A percentile compares a stretch with the other conserved stretches of the same genome.
These are phyloP conservation scores for Neodon shergylaensis DNA, from an alignment of 2,113 vertebrate species.

Conservation along the genomic window DNA sequence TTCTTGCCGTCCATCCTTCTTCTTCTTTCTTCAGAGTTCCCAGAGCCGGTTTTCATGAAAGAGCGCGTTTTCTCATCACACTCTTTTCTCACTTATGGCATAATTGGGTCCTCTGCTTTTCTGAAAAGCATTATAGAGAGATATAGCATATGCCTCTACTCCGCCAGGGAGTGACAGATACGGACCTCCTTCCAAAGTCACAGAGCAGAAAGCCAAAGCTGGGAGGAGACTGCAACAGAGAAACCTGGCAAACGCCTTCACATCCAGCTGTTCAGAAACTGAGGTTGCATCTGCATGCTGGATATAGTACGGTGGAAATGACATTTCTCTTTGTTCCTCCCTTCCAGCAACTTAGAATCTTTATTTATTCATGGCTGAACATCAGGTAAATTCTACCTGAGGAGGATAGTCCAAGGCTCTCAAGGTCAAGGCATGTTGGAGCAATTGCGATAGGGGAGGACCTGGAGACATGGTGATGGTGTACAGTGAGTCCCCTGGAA, in stretches of 20 bases:
- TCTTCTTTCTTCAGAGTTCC: neutral
- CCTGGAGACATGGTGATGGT: neutral
- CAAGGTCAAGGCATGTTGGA: neutral
- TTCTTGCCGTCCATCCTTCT: too few species aligned
- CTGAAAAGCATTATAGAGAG: neutral
- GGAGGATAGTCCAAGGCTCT: neutral
- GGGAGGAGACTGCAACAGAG: neutral
- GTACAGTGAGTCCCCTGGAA: neutral
- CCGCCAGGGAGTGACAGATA: neutral
- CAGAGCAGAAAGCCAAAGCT: neutral
- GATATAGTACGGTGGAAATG: neutral
- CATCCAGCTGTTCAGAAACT: neutral
- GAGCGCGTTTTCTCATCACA: neutral
- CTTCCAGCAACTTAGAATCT: neutral
- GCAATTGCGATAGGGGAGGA: neutral
- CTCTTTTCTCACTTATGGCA: conserved; percentile 3
- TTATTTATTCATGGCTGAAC: neutral
- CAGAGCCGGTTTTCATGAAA: neutral
- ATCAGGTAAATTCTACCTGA: neutral
- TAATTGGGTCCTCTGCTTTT: neutral
- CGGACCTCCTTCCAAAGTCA: neutral
- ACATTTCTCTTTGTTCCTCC: neutral
- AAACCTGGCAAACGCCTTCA: neutral
- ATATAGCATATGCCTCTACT: neutral
- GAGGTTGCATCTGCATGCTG: neutral